These are phyloP conservation scores for Trissoscelio sp. DNA, from an alignment of 2,888 invertebrate genomes.

Conservation along the genomic window DNA sequence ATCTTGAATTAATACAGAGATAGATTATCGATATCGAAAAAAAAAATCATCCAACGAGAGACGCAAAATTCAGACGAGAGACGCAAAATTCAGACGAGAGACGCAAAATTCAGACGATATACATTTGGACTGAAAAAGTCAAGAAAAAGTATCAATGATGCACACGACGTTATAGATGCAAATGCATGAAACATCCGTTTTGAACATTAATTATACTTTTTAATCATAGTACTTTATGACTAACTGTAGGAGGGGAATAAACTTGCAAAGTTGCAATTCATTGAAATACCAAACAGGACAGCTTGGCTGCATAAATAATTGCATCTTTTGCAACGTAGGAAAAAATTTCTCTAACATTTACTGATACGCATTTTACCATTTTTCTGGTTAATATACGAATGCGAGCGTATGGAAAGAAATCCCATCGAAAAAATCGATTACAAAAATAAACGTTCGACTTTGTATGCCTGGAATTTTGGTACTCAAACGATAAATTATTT, in stretches of 20 bases:
- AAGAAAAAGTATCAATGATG: conserved; percentile 54
- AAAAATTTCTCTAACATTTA: conserved; percentile 34
- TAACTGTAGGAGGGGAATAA: conserved; percentile 67
- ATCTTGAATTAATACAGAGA: background rate
- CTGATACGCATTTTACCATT: conserved; percentile 14
- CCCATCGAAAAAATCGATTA: background rate
- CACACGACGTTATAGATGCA: conserved; percentile 47
- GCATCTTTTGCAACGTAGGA: conserved; percentile 32
- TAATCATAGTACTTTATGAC: conserved; percentile 68
- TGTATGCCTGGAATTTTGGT: background rate
- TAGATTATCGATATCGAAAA: background rate
- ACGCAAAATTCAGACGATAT: conserved; percentile 31
- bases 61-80: background rate
- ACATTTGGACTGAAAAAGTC: conserved; percentile 23
- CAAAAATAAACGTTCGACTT: background rate
- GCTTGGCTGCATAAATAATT: conserved; percentile 46
- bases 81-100: background rate
- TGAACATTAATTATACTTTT: conserved; percentile 69
- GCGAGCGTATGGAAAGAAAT: background rate
- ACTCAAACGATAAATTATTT: background rate
- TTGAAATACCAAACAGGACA: conserved; percentile 56
- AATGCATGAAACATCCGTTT: conserved; percentile 64
- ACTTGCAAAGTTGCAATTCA: conserved; percentile 73
- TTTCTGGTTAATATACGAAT: background rate
- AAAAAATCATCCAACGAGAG: no score